Evolutionary conservation across 2,888 invertebrate species (phyloP).

Genomic region (Odontomyia ornata): DNA sequence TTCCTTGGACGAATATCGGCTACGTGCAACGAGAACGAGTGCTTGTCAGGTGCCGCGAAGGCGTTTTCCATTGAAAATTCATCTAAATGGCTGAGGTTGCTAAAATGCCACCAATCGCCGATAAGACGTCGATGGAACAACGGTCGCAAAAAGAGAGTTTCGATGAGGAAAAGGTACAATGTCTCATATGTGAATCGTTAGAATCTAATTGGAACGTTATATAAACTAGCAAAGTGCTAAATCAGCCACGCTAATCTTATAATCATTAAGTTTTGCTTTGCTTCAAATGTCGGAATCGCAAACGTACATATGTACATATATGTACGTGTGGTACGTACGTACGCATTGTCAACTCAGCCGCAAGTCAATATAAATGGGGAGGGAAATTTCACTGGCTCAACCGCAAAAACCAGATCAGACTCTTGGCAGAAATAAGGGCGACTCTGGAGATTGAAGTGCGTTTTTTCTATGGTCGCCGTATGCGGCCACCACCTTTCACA

Average conservation of each 20-base stretch:
- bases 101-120: slow-evolving; percentile 55
- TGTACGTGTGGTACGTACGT: no score
- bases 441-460: not conserved
- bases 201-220: not conserved
- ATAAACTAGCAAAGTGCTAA: not conserved
- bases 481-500: not conserved
- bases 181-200: not conserved
- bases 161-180: slow-evolving; percentile 52
- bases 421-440: slow-evolving; percentile 16
- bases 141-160: slow-evolving; percentile 55
- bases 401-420: slow-evolving; percentile 22
- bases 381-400: slow-evolving; percentile 23
- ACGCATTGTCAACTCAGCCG: slow-evolving; percentile 14
- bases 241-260: not conserved
- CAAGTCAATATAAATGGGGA: not conserved
- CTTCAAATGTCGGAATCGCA: not conserved
- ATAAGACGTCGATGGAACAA: slow-evolving; percentile 53
- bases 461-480: no score
- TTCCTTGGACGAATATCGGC: not conserved
- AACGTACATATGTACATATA: not conserved
- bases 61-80: slow-evolving; percentile 38
- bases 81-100: slow-evolving; percentile 62
- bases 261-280: not conserved
- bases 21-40: not conserved
- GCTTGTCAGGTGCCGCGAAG: slow-evolving; percentile 11